A percentile compares a stretch with the other conserved stretches of the same genome.
These are phyloP conservation scores for Mechanitis messenoides DNA, from an alignment of 2,888 invertebrate genomes.

Conservation along the genomic window DNA sequence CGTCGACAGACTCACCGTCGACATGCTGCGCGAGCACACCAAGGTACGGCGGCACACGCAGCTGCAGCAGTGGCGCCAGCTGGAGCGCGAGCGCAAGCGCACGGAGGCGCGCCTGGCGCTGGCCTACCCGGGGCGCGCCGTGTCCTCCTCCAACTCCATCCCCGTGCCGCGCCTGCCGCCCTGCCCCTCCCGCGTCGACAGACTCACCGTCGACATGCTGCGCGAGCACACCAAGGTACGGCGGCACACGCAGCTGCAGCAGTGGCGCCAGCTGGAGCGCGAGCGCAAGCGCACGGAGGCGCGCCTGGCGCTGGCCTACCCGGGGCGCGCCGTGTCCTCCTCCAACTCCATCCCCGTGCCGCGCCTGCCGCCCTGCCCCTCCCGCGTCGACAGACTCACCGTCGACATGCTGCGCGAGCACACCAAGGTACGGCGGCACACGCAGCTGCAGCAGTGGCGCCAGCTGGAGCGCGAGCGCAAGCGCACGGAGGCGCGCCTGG, in stretches of 20 bases:
- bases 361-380: conserved; percentile 85
- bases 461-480: conserved; percentile 87
- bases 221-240: conserved; percentile 87
- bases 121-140: conserved; percentile 86
- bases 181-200: conserved; percentile 85
- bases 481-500: conserved; percentile 85
- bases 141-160: conserved; percentile 77
- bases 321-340: conserved; percentile 79
- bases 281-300: conserved; percentile 89
- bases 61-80: conserved; percentile 85
- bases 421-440: conserved; percentile 83
- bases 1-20: conserved; percentile 86
- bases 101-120: conserved; percentile 86
- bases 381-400: conserved; percentile 85
- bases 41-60: conserved; percentile 84
- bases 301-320: conserved; percentile 84
- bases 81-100: conserved; percentile 88
- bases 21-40: conserved; percentile 86
- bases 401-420: conserved; percentile 88
- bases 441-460: conserved; percentile 85
- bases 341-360: conserved; percentile 86
- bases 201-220: conserved; percentile 87
- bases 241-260: conserved; percentile 83
- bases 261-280: conserved; percentile 86
- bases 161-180: conserved; percentile 87